phyloP scores from a whole-genome alignment of 2,113 vertebrate species.

The Ictalurus punctatus region DNA sequence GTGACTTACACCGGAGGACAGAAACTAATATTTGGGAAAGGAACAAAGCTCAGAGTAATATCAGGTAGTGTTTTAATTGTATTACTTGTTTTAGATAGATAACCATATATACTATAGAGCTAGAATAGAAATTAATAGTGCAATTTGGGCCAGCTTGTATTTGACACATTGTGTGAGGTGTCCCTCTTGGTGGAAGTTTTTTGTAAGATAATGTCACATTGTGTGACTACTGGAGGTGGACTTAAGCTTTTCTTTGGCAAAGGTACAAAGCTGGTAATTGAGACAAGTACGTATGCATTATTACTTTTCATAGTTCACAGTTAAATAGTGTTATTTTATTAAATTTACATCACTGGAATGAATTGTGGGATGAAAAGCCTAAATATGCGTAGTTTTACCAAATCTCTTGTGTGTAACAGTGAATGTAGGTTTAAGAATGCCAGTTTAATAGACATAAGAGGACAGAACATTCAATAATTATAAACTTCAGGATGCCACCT shows the following conservation, averaged over 20 bases:
- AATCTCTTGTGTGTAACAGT: not conserved
- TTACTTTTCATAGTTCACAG: not conserved
- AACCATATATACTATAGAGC: not conserved
- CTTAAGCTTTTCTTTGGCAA: constrained; percentile 4
- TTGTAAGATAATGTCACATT: not conserved
- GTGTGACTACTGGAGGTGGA: constrained; percentile 14
- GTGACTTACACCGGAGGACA: constrained; percentile 38
- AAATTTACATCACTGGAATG: not conserved
- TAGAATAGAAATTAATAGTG: not conserved
- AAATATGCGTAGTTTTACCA: not conserved
- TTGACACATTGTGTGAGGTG: not conserved
- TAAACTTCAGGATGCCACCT: not conserved
- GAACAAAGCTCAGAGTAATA: constrained; percentile 31
- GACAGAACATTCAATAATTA: not conserved
- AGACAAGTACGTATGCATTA: not conserved
- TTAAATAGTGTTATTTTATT: not conserved
- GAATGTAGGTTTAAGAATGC: not conserved
- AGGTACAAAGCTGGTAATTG: not conserved
- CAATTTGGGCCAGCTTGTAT: not conserved
- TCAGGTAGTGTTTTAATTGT: constrained; percentile 30
- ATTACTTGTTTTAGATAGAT: not conserved
- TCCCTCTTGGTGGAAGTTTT: not conserved
- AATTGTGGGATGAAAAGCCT: not conserved
- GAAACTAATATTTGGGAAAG: constrained; percentile 50
- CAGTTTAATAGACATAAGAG: not conserved